These are phyloP conservation scores for Sciurus niger DNA, from an alignment of 2,113 vertebrate genomes.

Conservation along the genomic window DNA sequence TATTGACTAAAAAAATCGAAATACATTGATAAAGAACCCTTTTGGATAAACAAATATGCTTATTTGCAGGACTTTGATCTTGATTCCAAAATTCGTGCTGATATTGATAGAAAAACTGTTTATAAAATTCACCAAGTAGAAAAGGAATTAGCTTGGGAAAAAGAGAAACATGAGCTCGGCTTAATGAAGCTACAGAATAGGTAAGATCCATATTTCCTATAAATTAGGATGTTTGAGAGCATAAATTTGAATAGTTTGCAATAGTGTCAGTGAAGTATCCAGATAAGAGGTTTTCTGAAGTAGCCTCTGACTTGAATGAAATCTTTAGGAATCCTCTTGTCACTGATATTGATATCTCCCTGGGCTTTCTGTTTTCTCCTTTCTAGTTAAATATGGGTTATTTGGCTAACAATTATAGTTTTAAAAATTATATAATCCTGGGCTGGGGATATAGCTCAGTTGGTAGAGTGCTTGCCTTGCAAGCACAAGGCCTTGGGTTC, in stretches of 20 bases:
- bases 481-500: no score
- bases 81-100: slow-evolving; percentile 90
- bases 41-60: slow-evolving; percentile 55
- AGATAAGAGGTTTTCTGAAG: background rate
- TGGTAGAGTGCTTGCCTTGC: no score
- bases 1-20: background rate
- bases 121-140: slow-evolving; percentile 88
- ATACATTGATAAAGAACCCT: background rate
- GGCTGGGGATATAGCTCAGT: no score
- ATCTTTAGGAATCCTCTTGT: background rate
- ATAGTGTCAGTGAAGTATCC: background rate
- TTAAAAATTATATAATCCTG: background rate
- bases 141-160: slow-evolving; percentile 93
- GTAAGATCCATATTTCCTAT: slow-evolving; percentile 82
- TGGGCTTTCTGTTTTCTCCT: background rate
- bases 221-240: background rate
- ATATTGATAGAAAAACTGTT: slow-evolving; percentile 88
- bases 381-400: slow-evolving; percentile 3
- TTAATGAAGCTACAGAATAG: slow-evolving; percentile 92
- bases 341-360: background rate
- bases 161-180: slow-evolving; percentile 89
- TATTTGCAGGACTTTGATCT: slow-evolving; percentile 91
- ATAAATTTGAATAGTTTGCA: background rate
- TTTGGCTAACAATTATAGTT: background rate
- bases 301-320: background rate